phyloP scores from a whole-genome alignment of 2,113 vertebrate species.

The Elgaria multicarinata region DNA sequence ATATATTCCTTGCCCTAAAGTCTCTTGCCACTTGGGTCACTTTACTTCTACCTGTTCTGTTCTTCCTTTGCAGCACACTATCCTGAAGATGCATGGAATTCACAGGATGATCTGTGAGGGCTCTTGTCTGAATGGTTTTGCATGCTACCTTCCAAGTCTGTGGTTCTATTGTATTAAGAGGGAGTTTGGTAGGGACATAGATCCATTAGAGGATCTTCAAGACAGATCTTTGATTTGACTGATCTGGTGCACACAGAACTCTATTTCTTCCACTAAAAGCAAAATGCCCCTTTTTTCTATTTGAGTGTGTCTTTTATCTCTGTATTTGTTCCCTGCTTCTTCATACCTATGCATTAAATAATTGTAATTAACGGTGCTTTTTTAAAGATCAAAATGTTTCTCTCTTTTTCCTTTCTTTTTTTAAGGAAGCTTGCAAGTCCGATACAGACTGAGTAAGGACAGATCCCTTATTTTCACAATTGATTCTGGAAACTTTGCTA shows the following conservation, averaged over 20 bases:
- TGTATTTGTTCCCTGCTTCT: constrained; percentile 41
- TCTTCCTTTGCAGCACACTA: not conserved
- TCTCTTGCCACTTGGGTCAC: not conserved
- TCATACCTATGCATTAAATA: not conserved
- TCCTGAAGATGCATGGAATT: not conserved
- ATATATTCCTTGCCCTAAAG: not conserved
- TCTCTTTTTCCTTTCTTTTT: constrained; percentile 66
- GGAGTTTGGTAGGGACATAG: no score
- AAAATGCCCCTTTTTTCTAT: not conserved
- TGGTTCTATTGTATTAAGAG: not conserved
- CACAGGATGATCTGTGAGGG: not conserved
- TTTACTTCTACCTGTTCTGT: not conserved
- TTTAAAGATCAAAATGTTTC: constrained; percentile 45
- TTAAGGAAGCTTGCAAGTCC: constrained; percentile 95
- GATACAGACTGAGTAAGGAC: constrained; percentile 87
- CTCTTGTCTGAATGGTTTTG: not conserved
- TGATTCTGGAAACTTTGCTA: constrained; percentile 84
- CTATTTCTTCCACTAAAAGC: not conserved
- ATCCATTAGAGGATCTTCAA: not conserved
- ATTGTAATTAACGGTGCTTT: not conserved
- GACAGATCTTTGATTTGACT: not conserved
- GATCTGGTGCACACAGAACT: not conserved
- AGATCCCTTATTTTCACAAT: constrained; percentile 86
- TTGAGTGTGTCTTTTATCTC: constrained; percentile 8
- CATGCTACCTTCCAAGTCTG: not conserved